phyloP scores from a whole-genome alignment of 2,113 vertebrate genomes.

The Leucosticte australis region DNA sequence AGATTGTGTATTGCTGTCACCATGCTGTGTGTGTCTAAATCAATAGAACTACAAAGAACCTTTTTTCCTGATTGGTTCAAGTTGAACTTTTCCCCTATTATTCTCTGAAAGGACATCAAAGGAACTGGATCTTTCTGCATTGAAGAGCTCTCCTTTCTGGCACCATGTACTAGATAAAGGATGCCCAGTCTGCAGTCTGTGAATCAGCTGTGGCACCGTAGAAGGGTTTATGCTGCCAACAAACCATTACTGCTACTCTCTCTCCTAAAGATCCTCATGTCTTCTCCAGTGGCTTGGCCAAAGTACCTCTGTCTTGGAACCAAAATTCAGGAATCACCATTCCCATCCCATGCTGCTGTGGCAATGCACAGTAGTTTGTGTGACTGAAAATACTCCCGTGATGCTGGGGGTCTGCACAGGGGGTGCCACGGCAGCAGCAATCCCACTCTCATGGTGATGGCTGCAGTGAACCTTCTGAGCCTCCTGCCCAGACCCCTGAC shows the following conservation, averaged over 20 bases:
- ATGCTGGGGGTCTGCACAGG: neutral
- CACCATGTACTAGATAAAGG: neutral
- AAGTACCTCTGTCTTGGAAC: neutral
- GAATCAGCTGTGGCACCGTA: neutral
- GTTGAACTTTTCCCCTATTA: neutral
- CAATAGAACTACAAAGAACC: neutral
- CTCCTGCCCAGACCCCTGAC: neutral
- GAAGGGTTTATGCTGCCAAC: neutral
- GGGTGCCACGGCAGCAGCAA: neutral
- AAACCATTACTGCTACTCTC: neutral
- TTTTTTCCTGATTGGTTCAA: neutral
- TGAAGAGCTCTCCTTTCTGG: neutral
- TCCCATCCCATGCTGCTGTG: neutral
- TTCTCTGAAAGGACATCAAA: neutral
- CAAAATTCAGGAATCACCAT: neutral
- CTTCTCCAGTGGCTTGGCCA: neutral
- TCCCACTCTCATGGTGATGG: rapidly evolving
- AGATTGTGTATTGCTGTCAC: neutral
- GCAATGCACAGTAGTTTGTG: rapidly evolving
- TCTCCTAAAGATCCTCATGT: neutral
- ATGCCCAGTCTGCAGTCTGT: neutral
- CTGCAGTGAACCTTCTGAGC: neutral
- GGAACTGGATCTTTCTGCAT: neutral
- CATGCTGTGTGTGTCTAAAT: neutral
- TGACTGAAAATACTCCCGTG: neutral